Base-by-base conservation (phyloP, 2,888 invertebrate species). In the Orthosia gracilis region DNA sequence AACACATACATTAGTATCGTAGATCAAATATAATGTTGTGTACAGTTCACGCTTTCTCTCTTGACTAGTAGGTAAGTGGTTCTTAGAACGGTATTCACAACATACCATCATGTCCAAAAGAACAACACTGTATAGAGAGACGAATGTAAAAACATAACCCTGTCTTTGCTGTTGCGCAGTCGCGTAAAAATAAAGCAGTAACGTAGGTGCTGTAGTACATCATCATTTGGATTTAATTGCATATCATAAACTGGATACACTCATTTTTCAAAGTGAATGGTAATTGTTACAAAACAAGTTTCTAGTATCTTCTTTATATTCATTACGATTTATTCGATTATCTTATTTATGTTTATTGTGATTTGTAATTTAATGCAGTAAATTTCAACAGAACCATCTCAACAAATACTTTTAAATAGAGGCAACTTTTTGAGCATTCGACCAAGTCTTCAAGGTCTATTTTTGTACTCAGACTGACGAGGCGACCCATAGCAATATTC, bases 21-120 rank as follows among this genome's bases (percentile, higher is more conserved):
- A 55, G 77, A 57, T 40, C 21, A 49, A 18, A 69, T 63, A 18
- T 47, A 49, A 26, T 80, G 31, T n/a, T 45, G 18, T 58, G 13
- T 50, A 57, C 55, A 52, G 57, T 72, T 82, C 64, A 70, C 61
- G 67, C 82, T 82, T 82, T 84, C 84, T 76, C 69, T 52, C 49
- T 49, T 65, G 57, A 62, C 59, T 40, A 55, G 52, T 61, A 75
- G 57, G 52, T 69, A 64, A 84, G 65, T 73, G 61, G 69, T 21
- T 49, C 79, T 71, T 13, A 9, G 15, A 79, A 81, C 82, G 76
- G 81, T 80, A 72, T 64, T 63, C 61, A 67, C 49, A 50, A 18
- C 50, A 52, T 40, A 40, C 9, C 40, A 40, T 9, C 9, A 40
- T 49, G 31, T 58, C 26, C 21, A 62, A 31, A 26, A 26, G 23